phyloP scores from a whole-genome alignment of 2,888 invertebrate species.

The Latrodectus elegans region DNA sequence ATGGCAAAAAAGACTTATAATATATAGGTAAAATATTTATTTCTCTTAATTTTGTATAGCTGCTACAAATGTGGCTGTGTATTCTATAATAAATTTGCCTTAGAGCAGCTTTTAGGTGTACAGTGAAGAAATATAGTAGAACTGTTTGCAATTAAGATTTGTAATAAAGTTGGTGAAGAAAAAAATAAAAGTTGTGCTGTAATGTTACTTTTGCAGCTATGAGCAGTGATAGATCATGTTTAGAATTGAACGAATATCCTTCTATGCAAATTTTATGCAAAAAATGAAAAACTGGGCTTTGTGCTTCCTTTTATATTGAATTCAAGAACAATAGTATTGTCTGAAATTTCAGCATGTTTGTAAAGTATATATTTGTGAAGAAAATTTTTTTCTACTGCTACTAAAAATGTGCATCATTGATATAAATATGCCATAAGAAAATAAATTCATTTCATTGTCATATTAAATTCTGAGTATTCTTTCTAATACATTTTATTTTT shows the following conservation, averaged over 20 bases:
- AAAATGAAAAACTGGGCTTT: conserved; percentile 67
- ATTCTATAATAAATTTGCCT: conserved; percentile 62
- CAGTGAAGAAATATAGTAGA: conserved; percentile 59
- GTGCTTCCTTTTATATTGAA: conserved; percentile 70
- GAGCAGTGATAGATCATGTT: conserved; percentile 58
- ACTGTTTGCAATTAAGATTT: conserved; percentile 45
- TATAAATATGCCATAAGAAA: conserved; percentile 53
- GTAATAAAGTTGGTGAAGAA: conserved; percentile 35
- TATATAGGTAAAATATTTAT: conserved; percentile 58
- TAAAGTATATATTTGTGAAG: conserved; percentile 68
- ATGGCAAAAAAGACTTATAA: conserved; percentile 56
- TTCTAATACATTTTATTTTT: conserved; percentile 49
- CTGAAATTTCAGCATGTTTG: conserved; percentile 67
- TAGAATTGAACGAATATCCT: conserved; percentile 59
- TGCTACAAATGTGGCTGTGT: conserved; percentile 62
- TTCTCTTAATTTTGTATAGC: conserved; percentile 66
- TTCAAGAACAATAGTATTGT: conserved; percentile 66
- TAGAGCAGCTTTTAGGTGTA: conserved; percentile 68
- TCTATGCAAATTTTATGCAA: conserved; percentile 67
- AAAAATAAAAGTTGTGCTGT: conserved; percentile 43
- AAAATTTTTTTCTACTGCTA: conserved; percentile 67
- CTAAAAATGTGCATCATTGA: conserved; percentile 53
- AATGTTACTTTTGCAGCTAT: conserved; percentile 54
- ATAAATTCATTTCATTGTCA: conserved; percentile 60
- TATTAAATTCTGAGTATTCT: conserved; percentile 54